Evolutionary conservation across 1,140 invertebrate genomes (phyloP), one percentile per base, ranked within the genome.

Genomic region (Drosophila lini): DNA sequence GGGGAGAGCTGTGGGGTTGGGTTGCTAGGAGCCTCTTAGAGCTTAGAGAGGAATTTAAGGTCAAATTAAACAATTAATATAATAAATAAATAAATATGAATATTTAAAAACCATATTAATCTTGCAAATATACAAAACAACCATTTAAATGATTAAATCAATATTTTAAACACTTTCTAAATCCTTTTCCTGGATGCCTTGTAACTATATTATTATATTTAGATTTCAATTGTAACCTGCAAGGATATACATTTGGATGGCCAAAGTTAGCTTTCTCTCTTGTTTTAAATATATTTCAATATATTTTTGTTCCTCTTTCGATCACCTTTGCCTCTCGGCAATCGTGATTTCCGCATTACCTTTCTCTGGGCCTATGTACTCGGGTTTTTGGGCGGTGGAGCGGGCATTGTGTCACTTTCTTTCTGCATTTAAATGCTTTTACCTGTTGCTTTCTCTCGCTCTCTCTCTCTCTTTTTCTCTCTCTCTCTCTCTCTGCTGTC

Each of bases 351-450:
- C 11, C 44, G 10, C 36, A 52, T 36, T 53, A 25, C 44, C 36
- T 80, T 69, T 42, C 53, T 44, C 42, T 57, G 47, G 47, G 53
- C 41, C 70, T 47, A 56, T 22, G 62, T 76, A 61, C 63, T 62
- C 8, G n/a, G 10, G 0, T 32, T 44, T 56, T 64, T 64, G 36
- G 32, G 31, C 74, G 80, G 34, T 64, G 77, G 58, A 84, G 78
- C 74, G 81, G 57, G 53, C 62, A 56, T 50, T 68, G 78, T 86
- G 78, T 86, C 82, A 79, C 83, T 86, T 82, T 88, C 83, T 84
- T 53, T 68, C 71, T 73, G 60, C 44, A 67, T 63, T 53, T 28
- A 44, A 75, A 55, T 67, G 44, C 63, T 63, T 81, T 82, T 76
- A 62, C 52, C 52, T 62, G 22, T 13, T 57, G 56, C 52, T 65